Evolutionary conservation across 2,888 invertebrate species (phyloP).

Genomic region (Eilema sororculum): DNA sequence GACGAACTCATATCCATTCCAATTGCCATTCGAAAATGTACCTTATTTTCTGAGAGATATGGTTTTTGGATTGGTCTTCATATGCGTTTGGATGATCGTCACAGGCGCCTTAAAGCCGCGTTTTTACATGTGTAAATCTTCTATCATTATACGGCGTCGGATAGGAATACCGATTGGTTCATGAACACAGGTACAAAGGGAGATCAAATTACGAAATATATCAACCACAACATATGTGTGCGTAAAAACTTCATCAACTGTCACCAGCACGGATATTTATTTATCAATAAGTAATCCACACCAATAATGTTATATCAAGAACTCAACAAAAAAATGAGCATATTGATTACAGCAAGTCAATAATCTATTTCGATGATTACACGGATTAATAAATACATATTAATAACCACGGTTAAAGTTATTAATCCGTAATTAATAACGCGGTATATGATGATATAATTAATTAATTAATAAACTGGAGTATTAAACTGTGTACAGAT

Average conservation of each 20-base stretch:
- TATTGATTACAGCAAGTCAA: not conserved
- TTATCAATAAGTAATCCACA: slow-evolving; percentile 13
- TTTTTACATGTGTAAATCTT: slow-evolving; percentile 77
- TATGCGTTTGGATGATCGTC: slow-evolving; percentile 49
- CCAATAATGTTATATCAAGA: slow-evolving; percentile 4
- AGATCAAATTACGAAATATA: slow-evolving; percentile 40
- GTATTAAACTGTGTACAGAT: slow-evolving; percentile 42
- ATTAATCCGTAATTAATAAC: slow-evolving; percentile 40
- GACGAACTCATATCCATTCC: slow-evolving; percentile 36
- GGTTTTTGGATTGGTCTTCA: slow-evolving; percentile 27
- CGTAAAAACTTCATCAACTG: not conserved
- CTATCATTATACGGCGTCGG: slow-evolving; percentile 80
- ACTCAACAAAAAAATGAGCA: not conserved
- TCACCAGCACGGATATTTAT: not conserved
- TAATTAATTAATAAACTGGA: slow-evolving; percentile 39
- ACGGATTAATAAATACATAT: slow-evolving; percentile 18
- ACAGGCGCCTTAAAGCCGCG: slow-evolving; percentile 80
- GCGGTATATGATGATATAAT: slow-evolving; percentile 25
- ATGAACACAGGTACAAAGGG: slow-evolving; percentile 45
- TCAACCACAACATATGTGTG: slow-evolving; percentile 15
- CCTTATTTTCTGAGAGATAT: slow-evolving; percentile 51
- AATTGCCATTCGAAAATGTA: slow-evolving; percentile 36
- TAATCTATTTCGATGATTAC: slow-evolving; percentile 11
- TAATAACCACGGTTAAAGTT: slow-evolving; percentile 32
- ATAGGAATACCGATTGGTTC: slow-evolving; percentile 70